These are phyloP conservation scores for Drosophila virilis DNA, from an alignment of 1,140 invertebrate genomes.

Conservation along the genomic window DNA sequence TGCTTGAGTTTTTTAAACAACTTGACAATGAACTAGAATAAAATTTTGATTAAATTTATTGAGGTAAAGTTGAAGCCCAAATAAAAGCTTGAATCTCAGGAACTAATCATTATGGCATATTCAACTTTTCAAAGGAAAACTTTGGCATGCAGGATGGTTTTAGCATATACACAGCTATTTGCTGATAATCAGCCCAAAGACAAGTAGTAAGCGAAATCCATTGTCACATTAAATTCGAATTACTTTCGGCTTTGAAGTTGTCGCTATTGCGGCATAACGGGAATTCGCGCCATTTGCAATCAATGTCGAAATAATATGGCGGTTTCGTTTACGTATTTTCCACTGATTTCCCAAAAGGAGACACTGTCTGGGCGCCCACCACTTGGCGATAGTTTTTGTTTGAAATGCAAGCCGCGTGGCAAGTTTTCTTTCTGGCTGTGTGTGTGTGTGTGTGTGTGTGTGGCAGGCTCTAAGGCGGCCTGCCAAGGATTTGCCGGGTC, in stretches of 20 bases:
- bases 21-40: too few relatives aligned
- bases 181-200: background rate
- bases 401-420: conserved; percentile 54
- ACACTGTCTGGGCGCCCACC: conserved; percentile 19
- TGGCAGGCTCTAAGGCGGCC: conserved; percentile 23
- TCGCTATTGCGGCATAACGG: conserved; percentile 30
- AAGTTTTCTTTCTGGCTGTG: conserved; percentile 6
- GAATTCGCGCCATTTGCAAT: conserved; percentile 57
- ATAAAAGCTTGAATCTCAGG: too few relatives aligned
- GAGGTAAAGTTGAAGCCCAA: too few relatives aligned
- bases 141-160: background rate
- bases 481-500: conserved; percentile 50
- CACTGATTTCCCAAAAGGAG: conserved; percentile 54
- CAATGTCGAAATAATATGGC: conserved; percentile 66
- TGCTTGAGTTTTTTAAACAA: too few relatives aligned
- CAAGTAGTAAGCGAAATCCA: conserved; percentile 19
- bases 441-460: conserved; percentile 7
- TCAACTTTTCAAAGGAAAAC: background rate
- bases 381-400: conserved; percentile 54
- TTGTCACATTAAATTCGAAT: conserved; percentile 45
- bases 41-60: too few relatives aligned
- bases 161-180: background rate
- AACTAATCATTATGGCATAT: background rate
- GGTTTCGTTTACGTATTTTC: conserved; percentile 61
- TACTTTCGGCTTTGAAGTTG: conserved; percentile 27